phyloP scores from a whole-genome alignment of 2,113 vertebrate genomes.

The Ranitomeya variabilis region DNA sequence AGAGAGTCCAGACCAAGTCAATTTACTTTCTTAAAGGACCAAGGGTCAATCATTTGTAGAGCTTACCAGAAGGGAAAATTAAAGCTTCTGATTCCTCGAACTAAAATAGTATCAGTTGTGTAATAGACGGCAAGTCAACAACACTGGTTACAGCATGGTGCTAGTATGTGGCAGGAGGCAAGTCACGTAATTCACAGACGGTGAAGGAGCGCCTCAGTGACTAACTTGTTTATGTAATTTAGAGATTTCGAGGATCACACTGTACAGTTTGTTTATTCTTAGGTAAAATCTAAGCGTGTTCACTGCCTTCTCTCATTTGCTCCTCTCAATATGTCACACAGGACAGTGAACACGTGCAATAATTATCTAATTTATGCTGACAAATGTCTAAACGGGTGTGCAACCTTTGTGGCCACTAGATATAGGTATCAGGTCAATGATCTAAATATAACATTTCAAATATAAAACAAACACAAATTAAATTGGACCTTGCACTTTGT shows the following conservation, averaged over 20 bases:
- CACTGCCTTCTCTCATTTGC: not conserved
- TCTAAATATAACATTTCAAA: slow-evolving; percentile 16
- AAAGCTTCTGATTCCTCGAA: slow-evolving; percentile 46
- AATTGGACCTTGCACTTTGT: slow-evolving; percentile 21
- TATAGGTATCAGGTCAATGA: slow-evolving; percentile 20
- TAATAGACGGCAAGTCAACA: slow-evolving; percentile 26
- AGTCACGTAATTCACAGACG: slow-evolving; percentile 1
- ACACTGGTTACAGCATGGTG: slow-evolving; percentile 6
- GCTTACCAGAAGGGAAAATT: slow-evolving; percentile 54
- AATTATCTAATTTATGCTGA: not conserved
- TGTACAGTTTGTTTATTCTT: not conserved
- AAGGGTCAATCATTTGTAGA: slow-evolving; percentile 50
- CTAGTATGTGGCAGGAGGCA: not conserved
- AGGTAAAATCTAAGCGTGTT: not conserved
- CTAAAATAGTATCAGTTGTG: slow-evolving; percentile 52
- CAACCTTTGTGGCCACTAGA: slow-evolving; percentile 1
- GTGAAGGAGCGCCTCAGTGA: not conserved
- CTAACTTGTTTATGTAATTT: not conserved
- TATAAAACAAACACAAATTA: slow-evolving; percentile 6
- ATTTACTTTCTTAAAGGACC: slow-evolving; percentile 58
- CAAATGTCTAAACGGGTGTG: not conserved
- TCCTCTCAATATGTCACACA: too few species aligned
- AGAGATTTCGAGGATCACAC: not conserved
- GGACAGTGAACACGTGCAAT: not conserved
- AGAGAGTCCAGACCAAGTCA: slow-evolving; percentile 37